Conservation (phyloP, 2,888 invertebrate genomes). For the Toxonevra muliebris region DNA sequence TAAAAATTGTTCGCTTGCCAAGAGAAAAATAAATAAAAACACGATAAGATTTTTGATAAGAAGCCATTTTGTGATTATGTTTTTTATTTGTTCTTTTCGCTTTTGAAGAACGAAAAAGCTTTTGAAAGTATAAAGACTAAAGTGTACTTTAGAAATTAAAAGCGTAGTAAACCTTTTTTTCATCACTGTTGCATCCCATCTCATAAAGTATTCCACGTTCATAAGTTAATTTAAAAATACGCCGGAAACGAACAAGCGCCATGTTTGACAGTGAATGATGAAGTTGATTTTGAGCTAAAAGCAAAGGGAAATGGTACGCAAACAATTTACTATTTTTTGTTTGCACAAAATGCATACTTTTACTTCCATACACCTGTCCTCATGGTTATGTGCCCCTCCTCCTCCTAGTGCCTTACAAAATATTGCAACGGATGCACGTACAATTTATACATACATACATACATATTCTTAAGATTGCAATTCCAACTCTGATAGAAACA, state of each 20-base stretch:
- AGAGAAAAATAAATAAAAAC: not conserved
- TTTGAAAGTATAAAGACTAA: too few species aligned
- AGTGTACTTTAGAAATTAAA: too few species aligned
- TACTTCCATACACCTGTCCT: too few species aligned
- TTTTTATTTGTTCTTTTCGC: too few species aligned
- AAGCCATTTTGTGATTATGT: slow-evolving; percentile 1
- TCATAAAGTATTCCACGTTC: slow-evolving; percentile 25
- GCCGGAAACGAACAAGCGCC: slow-evolving; percentile 42
- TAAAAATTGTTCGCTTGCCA: slow-evolving; percentile 38
- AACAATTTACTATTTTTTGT: too few species aligned
- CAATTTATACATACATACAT: too few species aligned
- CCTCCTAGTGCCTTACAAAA: not conserved
- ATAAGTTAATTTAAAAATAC: slow-evolving; percentile 33
- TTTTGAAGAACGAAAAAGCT: too few species aligned
- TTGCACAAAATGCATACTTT: too few species aligned
- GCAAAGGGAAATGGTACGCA: too few species aligned
- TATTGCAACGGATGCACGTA: not conserved
- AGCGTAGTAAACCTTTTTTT: too few species aligned
- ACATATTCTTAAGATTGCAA: too few species aligned
- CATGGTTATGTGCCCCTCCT: not conserved
- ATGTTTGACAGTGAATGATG: slow-evolving; percentile 57
- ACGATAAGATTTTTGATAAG: slow-evolving; percentile 12
- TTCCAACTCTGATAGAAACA: too few species aligned
- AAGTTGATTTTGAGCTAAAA: slow-evolving; percentile 27
- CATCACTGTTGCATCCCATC: not conserved